phyloP scores from a whole-genome alignment of 2,797 vertebrate species.

The Phrynocephalus vlangalii region DNA sequence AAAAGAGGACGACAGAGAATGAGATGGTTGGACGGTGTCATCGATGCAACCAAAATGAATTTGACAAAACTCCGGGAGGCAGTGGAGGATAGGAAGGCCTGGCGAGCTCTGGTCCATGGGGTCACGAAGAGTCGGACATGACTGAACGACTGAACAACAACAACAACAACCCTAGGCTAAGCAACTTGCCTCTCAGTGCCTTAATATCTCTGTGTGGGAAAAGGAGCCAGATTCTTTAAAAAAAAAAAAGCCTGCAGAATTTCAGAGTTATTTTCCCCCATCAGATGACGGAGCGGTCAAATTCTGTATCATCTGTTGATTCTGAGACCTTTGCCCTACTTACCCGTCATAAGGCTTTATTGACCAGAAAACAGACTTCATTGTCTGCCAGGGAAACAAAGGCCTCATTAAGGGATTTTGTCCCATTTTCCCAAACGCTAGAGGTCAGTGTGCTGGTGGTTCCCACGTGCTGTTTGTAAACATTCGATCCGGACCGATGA shows the following conservation, averaged over 20 bases:
- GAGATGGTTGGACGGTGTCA: no score
- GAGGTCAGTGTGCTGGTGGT: conserved; percentile 61
- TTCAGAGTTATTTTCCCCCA: not conserved
- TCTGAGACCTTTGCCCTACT: conserved; percentile 20
- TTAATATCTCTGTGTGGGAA: not conserved
- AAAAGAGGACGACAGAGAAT: no score
- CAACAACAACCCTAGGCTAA: no score
- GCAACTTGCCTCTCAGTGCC: not conserved
- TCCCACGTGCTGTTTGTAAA: conserved; percentile 61
- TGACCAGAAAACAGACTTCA: rapidly evolving
- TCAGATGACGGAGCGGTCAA: not conserved
- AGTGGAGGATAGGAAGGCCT: no score
- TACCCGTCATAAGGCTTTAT: not conserved
- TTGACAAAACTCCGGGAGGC: no score
- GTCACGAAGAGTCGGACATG: no score
- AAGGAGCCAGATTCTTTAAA: not conserved
- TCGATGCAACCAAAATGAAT: no score
- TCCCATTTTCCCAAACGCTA: conserved; percentile 45
- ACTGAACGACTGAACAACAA: no score
- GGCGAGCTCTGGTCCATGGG: no score
- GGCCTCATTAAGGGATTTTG: conserved; percentile 7
- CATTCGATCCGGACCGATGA: conserved; percentile 42
- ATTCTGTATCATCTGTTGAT: not conserved
- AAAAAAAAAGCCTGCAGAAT: not conserved
- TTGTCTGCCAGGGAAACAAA: conserved; percentile 19